Base-by-base conservation (phyloP, 1,140 invertebrate species). In the Leptoteleia sp. region DNA sequence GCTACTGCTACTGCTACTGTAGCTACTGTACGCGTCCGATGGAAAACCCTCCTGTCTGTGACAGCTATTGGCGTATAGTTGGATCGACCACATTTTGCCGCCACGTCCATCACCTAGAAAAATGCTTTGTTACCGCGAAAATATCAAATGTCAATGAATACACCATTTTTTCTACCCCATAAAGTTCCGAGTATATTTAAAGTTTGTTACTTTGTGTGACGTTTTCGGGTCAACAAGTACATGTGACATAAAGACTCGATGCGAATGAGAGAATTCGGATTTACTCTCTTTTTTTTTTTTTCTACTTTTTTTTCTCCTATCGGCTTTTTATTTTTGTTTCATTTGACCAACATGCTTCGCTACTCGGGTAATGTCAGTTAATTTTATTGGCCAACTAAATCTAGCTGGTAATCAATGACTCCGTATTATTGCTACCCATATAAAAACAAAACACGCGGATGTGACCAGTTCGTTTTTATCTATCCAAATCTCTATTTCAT, bases 301-400 rank as follows among this genome's bases (percentile, higher is more conserved):
- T 22, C 2, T 22, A 22, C 19, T 22, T 22, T 17, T 3, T 3
- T 33, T 13, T n/a, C n/a, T n/a, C n/a, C n/a, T n/a, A n/a, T n/a
- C n/a, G n/a, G n/a, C n/a, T 27, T 19, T 13, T 33, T 17, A 4
- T 43, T 47, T 47, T 25, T 19, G n/a, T 12, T 33, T 33, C 17
- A 55, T 40, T 43, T 6, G n/a, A 9, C 13, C 0, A 57, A 12
- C 16, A 1, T 25, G 29, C 17, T n/a, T 29, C 9, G 31, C 43
- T 22, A 3, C 6, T 45, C 11, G 25, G 33, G 13, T 48, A 48
- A 62, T 27, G 42, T 38, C 22, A 16, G 29, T 38, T 62, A 37
- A 62, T 48, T 62, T 62, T 62, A 48, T 47, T 16, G 31, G 22
- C 27, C 7, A 38, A 27, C 57, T 25, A 38, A 47, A 38, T 43